Conservation (phyloP, 2,888 invertebrate genomes). For the Epiblema foenella region DNA sequence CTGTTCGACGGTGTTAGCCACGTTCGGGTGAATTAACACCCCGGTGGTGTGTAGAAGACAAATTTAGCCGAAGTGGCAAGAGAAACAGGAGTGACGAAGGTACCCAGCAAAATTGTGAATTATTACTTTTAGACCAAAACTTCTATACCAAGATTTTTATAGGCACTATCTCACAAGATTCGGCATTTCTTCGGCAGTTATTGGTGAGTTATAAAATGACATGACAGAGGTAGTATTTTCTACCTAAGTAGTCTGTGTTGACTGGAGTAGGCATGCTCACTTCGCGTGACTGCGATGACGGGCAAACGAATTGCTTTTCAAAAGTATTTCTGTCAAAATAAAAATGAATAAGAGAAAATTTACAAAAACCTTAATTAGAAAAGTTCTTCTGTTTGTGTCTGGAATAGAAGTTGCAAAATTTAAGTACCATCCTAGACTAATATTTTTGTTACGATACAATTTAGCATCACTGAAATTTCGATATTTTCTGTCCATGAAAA, state of each 20-base stretch:
- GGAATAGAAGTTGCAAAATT: constrained; percentile 5
- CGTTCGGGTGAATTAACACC: no score
- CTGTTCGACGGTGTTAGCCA: no score
- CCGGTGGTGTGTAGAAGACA: no score
- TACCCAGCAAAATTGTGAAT: neutral
- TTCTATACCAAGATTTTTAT: neutral
- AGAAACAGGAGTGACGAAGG: no score
- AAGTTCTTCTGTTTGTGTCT: constrained; percentile 23
- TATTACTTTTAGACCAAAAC: neutral
- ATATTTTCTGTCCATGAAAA: no score
- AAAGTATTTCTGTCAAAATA: constrained; percentile 8
- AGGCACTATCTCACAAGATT: neutral
- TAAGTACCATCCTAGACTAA: neutral
- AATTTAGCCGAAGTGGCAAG: no score
- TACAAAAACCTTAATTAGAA: neutral
- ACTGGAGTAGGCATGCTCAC: constrained; percentile 5
- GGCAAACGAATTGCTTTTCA: constrained; percentile 34
- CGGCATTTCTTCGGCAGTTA: rapidly evolving
- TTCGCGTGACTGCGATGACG: constrained; percentile 31
- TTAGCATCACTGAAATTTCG: no score
- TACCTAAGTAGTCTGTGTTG: neutral
- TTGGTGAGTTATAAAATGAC: no score
- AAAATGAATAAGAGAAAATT: neutral
- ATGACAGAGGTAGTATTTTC: no score
- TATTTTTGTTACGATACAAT: neutral